phyloP scores from a whole-genome alignment of 1,140 invertebrate genomes.

The Tetramorium simillimum region DNA sequence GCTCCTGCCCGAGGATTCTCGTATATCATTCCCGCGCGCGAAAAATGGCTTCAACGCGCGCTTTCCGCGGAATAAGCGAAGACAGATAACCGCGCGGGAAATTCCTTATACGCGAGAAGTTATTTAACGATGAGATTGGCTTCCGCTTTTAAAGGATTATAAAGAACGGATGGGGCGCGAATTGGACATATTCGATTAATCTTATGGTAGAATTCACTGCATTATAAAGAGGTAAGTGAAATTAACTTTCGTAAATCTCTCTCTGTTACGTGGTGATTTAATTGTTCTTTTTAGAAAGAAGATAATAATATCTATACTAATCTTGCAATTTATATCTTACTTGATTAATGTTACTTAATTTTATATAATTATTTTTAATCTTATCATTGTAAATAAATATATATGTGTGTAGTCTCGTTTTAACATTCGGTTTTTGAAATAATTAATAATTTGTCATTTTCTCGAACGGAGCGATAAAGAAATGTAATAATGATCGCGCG shows the following conservation, averaged over 20 bases:
- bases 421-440: not conserved
- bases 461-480: not conserved
- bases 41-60: constrained; percentile 35
- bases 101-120: constrained; percentile 21
- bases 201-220: constrained; percentile 6
- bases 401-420: not conserved
- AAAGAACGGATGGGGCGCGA: not conserved
- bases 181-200: constrained; percentile 37
- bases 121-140: constrained; percentile 26
- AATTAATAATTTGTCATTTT: not conserved
- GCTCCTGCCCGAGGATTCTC: not conserved
- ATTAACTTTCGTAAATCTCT: not conserved
- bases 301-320: not conserved
- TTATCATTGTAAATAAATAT: not conserved
- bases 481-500: not conserved
- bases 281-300: not conserved
- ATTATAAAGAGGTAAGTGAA: not conserved
- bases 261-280: not conserved
- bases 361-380: not conserved
- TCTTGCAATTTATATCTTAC: not conserved
- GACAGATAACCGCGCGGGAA: constrained; percentile 22
- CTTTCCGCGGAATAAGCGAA: constrained; percentile 24
- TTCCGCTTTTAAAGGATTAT: constrained; percentile 20
- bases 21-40: constrained; percentile 41
- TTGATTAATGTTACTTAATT: not conserved